Evolutionary conservation across 2,797 vertebrate genomes (phyloP).

Genomic region (Mareca strepera): DNA sequence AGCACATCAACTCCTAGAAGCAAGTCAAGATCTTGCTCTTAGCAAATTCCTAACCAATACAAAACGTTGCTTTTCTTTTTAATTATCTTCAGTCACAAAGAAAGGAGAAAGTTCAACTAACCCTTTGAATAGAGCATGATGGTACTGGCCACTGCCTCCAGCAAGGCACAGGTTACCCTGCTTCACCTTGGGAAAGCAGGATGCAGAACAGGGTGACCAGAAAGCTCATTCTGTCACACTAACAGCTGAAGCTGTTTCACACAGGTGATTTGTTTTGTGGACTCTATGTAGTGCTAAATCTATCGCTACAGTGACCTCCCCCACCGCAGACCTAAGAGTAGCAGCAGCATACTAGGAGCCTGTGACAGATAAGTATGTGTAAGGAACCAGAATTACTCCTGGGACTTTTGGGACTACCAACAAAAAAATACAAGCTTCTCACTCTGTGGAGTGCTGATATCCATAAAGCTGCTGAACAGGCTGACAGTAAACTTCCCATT

Average conservation of each 20-base stretch:
- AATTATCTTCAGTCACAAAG: background rate
- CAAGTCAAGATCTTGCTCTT: background rate
- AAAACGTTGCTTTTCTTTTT: background rate
- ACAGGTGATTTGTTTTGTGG: background rate
- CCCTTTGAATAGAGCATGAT: background rate
- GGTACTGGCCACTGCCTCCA: background rate
- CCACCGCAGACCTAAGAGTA: background rate
- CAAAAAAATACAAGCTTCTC: background rate
- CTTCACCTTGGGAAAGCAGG: no score
- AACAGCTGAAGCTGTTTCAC: background rate
- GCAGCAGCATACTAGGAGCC: background rate
- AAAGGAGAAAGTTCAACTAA: background rate
- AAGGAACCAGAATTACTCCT: background rate
- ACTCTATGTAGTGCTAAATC: background rate
- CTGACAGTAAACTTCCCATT: background rate
- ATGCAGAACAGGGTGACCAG: no score
- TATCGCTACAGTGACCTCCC: background rate
- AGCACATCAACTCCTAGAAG: background rate
- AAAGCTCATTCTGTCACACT: no score
- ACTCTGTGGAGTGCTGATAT: accelerated
- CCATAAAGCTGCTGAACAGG: background rate
- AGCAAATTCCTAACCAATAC: background rate
- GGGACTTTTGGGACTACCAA: background rate
- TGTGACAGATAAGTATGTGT: background rate
- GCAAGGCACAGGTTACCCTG: background rate